Conservation (phyloP, 2,888 invertebrate species). For the Encarsia formosa region DNA sequence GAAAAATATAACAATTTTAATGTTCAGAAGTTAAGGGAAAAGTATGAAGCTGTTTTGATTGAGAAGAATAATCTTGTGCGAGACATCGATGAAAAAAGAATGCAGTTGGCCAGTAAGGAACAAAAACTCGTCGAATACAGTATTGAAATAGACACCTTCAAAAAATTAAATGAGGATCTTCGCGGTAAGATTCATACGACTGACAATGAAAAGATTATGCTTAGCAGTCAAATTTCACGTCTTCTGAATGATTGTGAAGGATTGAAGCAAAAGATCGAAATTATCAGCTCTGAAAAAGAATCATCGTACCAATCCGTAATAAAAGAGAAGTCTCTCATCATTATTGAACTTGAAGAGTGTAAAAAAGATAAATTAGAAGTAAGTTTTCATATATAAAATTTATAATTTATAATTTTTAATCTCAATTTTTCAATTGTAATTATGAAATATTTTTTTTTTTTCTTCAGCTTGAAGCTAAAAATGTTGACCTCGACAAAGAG, state of each 20-base stretch:
- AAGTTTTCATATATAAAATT: slow-evolving; percentile 1
- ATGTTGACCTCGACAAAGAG: slow-evolving; percentile 51
- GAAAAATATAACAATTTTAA: slow-evolving; percentile 29
- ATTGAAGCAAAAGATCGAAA: slow-evolving; percentile 7
- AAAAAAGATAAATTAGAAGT: slow-evolving; percentile 13
- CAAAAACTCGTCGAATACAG: slow-evolving; percentile 28
- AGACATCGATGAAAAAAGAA: slow-evolving; percentile 51
- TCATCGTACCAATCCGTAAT: slow-evolving; percentile 8
- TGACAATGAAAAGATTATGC: slow-evolving; percentile 25
- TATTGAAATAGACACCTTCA: slow-evolving; percentile 48
- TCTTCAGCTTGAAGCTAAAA: slow-evolving; percentile 50
- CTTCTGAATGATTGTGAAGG: slow-evolving; percentile 4
- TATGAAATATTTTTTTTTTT: background rate
- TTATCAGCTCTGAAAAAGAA: slow-evolving; percentile 3
- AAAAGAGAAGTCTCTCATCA: slow-evolving; percentile 13
- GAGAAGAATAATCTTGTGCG: slow-evolving; percentile 42
- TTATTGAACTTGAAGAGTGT: slow-evolving; percentile 25
- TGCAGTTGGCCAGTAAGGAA: slow-evolving; percentile 45
- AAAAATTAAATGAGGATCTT: slow-evolving; percentile 50
- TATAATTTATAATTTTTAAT: background rate
- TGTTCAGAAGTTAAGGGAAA: slow-evolving; percentile 28
- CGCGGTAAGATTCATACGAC: slow-evolving; percentile 53
- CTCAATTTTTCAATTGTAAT: background rate
- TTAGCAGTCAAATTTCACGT: slow-evolving; percentile 25
- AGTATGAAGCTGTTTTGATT: slow-evolving; percentile 33